Conservation (phyloP, 64 coral and sea anemone genomes). For the Porites lutea region DNA sequence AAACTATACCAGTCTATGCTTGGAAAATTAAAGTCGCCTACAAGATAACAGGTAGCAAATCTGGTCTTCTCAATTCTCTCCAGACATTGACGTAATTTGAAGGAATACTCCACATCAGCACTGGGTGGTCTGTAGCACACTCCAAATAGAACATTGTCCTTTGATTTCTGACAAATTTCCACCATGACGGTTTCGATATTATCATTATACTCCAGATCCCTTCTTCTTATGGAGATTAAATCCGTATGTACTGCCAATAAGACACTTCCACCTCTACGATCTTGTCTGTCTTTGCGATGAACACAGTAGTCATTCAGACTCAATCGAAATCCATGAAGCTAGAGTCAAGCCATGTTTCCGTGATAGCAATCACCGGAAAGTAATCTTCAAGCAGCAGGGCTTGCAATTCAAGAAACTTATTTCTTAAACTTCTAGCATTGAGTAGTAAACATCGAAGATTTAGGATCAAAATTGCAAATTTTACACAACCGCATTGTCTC, state of each 20-base stretch:
- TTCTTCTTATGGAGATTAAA: background rate
- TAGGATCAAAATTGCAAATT: background rate
- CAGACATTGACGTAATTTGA: background rate
- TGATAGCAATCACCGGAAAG: too few species aligned
- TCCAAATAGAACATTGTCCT: conserved; percentile 32
- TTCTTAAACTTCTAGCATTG: too few species aligned
- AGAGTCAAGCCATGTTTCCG: conserved; percentile 29
- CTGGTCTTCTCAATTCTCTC: background rate
- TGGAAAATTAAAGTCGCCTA: too few species aligned
- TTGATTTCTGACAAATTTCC: conserved; percentile 44
- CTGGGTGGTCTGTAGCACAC: conserved; percentile 32
- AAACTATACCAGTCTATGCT: too few species aligned
- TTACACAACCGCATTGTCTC: too few species aligned
- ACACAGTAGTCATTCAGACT: too few species aligned
- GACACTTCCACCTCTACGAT: too few species aligned
- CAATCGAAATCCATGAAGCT: too few species aligned
- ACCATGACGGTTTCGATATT: conserved; percentile 2
- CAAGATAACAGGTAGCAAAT: background rate
- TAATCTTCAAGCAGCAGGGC: too few species aligned
- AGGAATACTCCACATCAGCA: background rate
- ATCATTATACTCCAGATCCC: conserved; percentile 3
- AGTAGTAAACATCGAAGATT: background rate
- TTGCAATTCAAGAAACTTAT: too few species aligned
- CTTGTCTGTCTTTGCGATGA: too few species aligned
- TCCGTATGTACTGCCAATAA: too few species aligned